Conservation (phyloP, 2,888 invertebrate genomes). For the Hermaeophaga mercurialis region DNA sequence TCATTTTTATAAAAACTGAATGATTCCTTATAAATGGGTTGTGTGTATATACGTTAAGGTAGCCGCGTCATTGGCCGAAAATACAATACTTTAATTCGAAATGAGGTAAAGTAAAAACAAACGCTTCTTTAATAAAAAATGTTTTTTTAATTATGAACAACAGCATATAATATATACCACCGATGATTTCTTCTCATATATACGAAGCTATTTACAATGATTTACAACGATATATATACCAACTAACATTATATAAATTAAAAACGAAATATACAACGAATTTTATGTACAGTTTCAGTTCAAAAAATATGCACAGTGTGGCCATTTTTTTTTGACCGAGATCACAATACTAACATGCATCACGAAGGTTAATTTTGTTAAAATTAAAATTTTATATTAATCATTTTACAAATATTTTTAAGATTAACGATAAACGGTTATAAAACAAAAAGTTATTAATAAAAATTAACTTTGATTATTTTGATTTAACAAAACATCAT, state of each 20-base stretch:
- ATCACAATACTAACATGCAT: constrained; percentile 52
- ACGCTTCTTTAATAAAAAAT: constrained; percentile 20
- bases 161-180: constrained; percentile 54
- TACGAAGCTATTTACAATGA: constrained; percentile 55
- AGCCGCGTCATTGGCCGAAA: too few relatives aligned
- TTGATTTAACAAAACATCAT: too few relatives aligned
- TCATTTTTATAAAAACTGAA: too few relatives aligned
- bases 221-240: constrained; percentile 45
- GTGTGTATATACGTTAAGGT: too few relatives aligned
- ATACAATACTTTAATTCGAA: too few relatives aligned
- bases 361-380: constrained; percentile 40
- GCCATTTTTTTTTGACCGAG: constrained; percentile 49
- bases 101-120: constrained; percentile 10
- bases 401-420: too few relatives aligned
- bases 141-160: constrained; percentile 46
- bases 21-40: too few relatives aligned
- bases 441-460: too few relatives aligned
- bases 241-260: constrained; percentile 45
- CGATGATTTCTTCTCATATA: constrained; percentile 50
- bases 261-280: constrained; percentile 48
- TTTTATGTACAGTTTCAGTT: constrained; percentile 52
- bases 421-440: too few relatives aligned
- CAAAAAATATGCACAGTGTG: constrained; percentile 38
- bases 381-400: too few relatives aligned
- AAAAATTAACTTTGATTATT: too few relatives aligned